Conservation (phyloP, 2,888 invertebrate genomes). For the Volucella zonaria region DNA sequence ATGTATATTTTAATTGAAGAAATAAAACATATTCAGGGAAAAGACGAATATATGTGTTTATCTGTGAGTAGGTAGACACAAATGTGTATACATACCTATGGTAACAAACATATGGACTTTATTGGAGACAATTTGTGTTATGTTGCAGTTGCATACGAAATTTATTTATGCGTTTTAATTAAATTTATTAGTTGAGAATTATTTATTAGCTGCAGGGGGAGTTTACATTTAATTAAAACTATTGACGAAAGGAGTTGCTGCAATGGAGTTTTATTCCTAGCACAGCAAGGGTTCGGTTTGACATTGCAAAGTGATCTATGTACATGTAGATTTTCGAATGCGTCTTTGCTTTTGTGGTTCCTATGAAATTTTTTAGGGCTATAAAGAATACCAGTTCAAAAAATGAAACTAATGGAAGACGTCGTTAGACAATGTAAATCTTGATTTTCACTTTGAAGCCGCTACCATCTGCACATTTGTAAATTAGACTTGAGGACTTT, state of each 20-base stretch:
- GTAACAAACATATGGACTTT: neutral
- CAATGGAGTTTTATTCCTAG: neutral
- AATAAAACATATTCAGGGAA: conserved; percentile 61
- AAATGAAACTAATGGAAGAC: no score
- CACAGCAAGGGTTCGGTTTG: no score
- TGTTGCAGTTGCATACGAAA: conserved; percentile 54
- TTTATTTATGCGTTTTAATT: conserved; percentile 66
- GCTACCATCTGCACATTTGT: no score
- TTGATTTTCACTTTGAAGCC: no score
- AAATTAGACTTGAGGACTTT: no score
- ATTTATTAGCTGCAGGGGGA: conserved; percentile 60
- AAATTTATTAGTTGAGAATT: conserved; percentile 68
- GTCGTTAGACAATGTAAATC: no score
- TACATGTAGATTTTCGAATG: no score
- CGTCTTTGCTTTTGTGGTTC: no score
- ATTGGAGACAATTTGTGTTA: conserved; percentile 51
- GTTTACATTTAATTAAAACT: conserved; percentile 50
- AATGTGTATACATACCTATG: no score
- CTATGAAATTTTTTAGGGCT: no score
- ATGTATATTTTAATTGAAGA: conserved; percentile 68
- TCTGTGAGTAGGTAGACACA: neutral
- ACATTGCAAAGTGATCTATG: no score
- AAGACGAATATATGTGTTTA: conserved; percentile 26
- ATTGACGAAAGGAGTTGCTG: conserved; percentile 7
- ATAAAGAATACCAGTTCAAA: no score